Percentiles rank a stretch among this genome's conserved stretches.
Conservation (phyloP, 1,140 invertebrate genomes). For the Hylaeus volcanicus region DNA sequence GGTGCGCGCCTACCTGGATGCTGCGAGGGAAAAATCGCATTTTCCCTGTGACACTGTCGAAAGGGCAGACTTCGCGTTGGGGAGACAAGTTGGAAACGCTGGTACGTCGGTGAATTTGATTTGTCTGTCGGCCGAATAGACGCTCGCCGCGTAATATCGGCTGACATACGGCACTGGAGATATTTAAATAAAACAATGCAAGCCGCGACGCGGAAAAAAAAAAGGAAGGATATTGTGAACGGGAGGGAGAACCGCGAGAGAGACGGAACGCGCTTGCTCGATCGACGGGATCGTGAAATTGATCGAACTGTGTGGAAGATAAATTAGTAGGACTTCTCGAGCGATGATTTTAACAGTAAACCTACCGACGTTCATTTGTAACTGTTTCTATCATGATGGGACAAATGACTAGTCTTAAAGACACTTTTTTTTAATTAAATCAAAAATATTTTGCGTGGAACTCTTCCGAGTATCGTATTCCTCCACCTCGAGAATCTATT, state of each 20-base stretch:
- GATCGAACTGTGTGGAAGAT: no score
- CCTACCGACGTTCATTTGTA: no score
- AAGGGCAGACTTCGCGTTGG: constrained; percentile 44
- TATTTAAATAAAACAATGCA: constrained; percentile 57
- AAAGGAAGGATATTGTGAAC: constrained; percentile 3
- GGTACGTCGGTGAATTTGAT: constrained; percentile 63
- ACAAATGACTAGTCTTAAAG: no score
- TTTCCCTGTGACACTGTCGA: constrained; percentile 50
- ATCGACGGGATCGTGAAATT: no score
- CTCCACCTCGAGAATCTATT: no score
- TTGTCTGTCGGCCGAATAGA: constrained; percentile 59
- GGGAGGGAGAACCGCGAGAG: background rate
- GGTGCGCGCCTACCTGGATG: constrained; percentile 42
- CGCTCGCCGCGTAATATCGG: constrained; percentile 48
- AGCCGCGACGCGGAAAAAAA: constrained; percentile 14
- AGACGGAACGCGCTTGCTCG: background rate
- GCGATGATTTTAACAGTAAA: no score
- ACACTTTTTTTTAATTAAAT: no score
- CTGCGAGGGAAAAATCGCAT: constrained; percentile 61
- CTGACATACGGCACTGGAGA: constrained; percentile 17
- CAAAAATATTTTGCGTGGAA: no score
- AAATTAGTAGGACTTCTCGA: no score
- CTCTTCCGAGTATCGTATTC: no score
- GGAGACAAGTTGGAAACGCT: constrained; percentile 55
- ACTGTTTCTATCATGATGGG: no score